Evolutionary conservation across 2,888 invertebrate species (phyloP), one percentile per base, ranked within the genome.

Genomic region (Macrophya annulata): DNA sequence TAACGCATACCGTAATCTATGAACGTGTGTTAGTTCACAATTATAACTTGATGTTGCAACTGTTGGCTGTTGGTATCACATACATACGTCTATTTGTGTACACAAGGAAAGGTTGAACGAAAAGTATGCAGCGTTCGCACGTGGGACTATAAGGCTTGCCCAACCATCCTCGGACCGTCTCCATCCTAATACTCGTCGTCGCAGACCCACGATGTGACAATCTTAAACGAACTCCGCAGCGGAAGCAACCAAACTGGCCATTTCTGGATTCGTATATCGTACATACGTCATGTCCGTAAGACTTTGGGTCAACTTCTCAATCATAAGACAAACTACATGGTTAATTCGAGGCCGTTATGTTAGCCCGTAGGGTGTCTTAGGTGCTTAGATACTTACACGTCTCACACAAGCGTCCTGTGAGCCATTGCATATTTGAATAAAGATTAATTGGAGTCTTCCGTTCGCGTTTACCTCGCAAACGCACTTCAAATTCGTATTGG

Each of bases 21-120:
- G 81, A 4, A 68, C 83, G 83, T 83, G 83, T 83, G 68, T 83
- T 68, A 31, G 83, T 71, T 83, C 48, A 83, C 83, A 83, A 83
- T 68, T 83, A 83, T 48, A 48, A 83, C 83, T 43, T 31, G 48
- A 83, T 83, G 83, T 83, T 83, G 83, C 83, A 83, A 83, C 83
- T 83, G 40, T n/a, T 81, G 37, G 51, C n/a, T 43, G 62, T 62
- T 81, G n/a, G 81, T 59, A 81, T 15, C 62, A 12, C 40, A 17
- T 62, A 8, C 25, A 40, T 51, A 25, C 48, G 77, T 37, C 15
- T 31, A 5, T 62, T 37, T 81, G 21, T 40, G 37, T 62, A 43
- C 81, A 81, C 59, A 43, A 62, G 40, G 40, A 81, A 81, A 81
- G 40, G 81, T 81, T 81, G 59, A 43, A 81, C 43, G 31, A 31